A percentile compares a stretch with the other conserved stretches of the same genome.
These are phyloP conservation scores for Sebastes itinus DNA, from an alignment of 2,797 vertebrate genomes.

Conservation along the genomic window DNA sequence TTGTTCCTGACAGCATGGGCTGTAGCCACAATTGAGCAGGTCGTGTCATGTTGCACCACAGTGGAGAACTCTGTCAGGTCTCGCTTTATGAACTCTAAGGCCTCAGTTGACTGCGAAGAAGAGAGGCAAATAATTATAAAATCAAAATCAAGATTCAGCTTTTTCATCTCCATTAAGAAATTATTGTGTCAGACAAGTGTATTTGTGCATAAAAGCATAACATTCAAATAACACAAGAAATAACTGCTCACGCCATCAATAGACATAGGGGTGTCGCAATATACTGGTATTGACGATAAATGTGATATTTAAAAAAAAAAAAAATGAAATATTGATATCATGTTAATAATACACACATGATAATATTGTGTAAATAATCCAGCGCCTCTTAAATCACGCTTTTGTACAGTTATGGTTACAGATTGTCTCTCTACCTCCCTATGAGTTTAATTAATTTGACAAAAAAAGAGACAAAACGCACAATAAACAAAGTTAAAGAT, in stretches of 20 bases:
- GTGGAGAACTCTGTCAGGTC: constrained; percentile 95
- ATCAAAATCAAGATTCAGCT: not conserved
- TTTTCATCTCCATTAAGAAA: not conserved
- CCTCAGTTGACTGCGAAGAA: constrained; percentile 90
- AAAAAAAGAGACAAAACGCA: too few species aligned
- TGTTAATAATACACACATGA: too few species aligned
- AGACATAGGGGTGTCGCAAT: not conserved
- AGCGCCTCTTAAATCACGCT: too few species aligned
- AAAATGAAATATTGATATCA: too few species aligned
- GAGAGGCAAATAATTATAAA: not conserved
- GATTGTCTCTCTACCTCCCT: too few species aligned
- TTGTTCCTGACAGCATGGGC: constrained; percentile 95
- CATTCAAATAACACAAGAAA: not conserved
- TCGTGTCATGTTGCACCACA: constrained; percentile 96
- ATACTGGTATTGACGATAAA: too few species aligned
- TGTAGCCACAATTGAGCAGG: constrained; percentile 95
- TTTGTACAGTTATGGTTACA: too few species aligned
- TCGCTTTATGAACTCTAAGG: constrained; percentile 95
- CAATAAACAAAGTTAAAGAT: too few species aligned
- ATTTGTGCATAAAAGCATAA: not conserved
- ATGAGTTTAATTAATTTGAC: too few species aligned
- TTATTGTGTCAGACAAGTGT: not conserved
- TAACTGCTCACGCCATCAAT: not conserved
- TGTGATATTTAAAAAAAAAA: too few species aligned
- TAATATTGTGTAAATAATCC: too few species aligned